These are phyloP conservation scores for Monopis laevigella DNA, from an alignment of 2,888 invertebrate species.

Conservation along the genomic window DNA sequence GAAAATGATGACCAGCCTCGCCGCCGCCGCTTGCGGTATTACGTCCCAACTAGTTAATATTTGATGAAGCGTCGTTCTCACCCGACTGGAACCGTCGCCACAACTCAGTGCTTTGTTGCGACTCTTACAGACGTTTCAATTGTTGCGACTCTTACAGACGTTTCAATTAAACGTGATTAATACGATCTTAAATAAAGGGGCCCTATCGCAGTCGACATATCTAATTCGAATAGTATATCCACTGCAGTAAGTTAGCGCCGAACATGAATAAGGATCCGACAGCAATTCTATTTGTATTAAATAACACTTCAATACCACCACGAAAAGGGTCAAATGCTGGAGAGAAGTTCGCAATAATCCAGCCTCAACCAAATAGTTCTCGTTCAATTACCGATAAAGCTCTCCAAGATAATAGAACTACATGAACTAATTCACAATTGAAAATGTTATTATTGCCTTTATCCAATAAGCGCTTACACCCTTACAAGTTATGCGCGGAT, in stretches of 20 bases:
- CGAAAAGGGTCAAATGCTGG: conserved; percentile 33
- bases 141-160: background rate
- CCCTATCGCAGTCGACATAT: conserved; percentile 17
- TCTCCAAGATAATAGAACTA: conserved; percentile 29
- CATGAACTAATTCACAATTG: conserved; percentile 36
- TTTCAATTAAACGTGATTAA: conserved; percentile 18
- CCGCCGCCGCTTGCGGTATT: background rate
- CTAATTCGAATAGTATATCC: conserved; percentile 24
- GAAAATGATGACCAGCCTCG: background rate
- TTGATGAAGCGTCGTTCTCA: conserved; percentile 6
- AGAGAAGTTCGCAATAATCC: conserved; percentile 38
- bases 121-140: background rate
- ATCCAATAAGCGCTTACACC: conserved; percentile 16
- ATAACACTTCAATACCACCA: conserved; percentile 29
- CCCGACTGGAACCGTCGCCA: too few relatives aligned
- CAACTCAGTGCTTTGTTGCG: too few relatives aligned
- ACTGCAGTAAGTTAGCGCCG: conserved; percentile 28
- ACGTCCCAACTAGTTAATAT: conserved; percentile 10
- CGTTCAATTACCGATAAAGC: conserved; percentile 50
- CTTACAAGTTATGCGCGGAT: conserved; percentile 5
- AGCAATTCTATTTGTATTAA: conserved; percentile 36
- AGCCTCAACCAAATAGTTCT: conserved; percentile 39
- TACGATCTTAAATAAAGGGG: conserved; percentile 16
- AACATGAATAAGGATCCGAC: conserved; percentile 33
- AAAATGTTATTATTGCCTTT: conserved; percentile 31